Percentiles rank a stretch among this genome's conserved stretches.
Conservation (phyloP, 2,797 vertebrate species). For the Cottoperca gobio region DNA sequence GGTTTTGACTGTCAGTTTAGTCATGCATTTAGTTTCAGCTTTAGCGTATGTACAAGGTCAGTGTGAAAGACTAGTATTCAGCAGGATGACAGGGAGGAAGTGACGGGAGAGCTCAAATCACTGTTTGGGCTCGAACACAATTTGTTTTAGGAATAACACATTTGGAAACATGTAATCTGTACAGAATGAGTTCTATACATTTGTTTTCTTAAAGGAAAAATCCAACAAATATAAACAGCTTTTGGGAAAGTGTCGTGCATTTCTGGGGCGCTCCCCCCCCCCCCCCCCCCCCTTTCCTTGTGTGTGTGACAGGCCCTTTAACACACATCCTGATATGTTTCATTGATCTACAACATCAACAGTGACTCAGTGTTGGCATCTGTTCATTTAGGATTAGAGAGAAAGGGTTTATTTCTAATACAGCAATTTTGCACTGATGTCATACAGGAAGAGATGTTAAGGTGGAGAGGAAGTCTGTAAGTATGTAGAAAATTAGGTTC, state of each 20-base stretch:
- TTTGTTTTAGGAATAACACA: conserved; percentile 25
- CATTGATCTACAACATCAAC: not conserved
- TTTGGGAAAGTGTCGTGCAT: conserved; percentile 2
- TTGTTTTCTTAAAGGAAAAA: conserved; percentile 72
- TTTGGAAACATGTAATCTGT: conserved; percentile 34
- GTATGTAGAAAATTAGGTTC: not conserved
- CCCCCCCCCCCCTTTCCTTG: no score
- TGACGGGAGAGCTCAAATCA: conserved; percentile 41
- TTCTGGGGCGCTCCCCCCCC: not conserved
- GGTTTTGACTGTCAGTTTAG: conserved; percentile 66
- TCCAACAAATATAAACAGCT: conserved; percentile 33
- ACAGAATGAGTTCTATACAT: conserved; percentile 42
- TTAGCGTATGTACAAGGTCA: conserved; percentile 85
- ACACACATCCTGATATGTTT: not conserved
- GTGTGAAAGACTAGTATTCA: conserved; percentile 59
- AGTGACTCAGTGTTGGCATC: not conserved
- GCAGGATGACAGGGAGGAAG: conserved; percentile 49
- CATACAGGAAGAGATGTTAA: not conserved
- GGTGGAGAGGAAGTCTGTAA: not conserved
- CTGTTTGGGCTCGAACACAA: conserved; percentile 43
- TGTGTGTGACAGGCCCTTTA: not conserved
- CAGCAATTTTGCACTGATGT: conserved; percentile 12
- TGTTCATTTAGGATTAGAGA: conserved; percentile 2
- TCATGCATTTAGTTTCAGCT: conserved; percentile 84
- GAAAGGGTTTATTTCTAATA: not conserved